These are phyloP conservation scores for Xanthia togata DNA, from an alignment of 2,888 invertebrate species.

Conservation along the genomic window DNA sequence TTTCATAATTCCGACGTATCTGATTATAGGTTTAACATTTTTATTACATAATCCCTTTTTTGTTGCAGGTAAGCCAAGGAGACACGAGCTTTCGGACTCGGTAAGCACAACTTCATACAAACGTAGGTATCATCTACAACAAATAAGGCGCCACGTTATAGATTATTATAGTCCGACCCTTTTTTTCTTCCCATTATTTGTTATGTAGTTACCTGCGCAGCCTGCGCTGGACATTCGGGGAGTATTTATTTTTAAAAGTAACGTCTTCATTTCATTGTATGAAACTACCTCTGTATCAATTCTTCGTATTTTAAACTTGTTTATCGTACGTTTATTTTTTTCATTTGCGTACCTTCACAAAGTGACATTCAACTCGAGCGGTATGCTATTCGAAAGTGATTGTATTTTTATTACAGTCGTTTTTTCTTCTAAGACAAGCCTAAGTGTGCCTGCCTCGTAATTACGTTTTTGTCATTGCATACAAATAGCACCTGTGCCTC, in stretches of 20 bases:
- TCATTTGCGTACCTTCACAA: slow-evolving; percentile 54
- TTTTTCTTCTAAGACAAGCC: slow-evolving; percentile 49
- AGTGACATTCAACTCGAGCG: slow-evolving; percentile 43
- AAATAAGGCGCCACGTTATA: slow-evolving; percentile 59
- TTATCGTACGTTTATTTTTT: slow-evolving; percentile 56
- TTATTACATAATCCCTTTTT: slow-evolving; percentile 59
- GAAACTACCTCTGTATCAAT: slow-evolving; percentile 62
- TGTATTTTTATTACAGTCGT: slow-evolving; percentile 48
- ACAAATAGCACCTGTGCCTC: slow-evolving; percentile 41
- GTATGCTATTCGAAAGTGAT: slow-evolving; percentile 53
- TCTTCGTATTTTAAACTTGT: slow-evolving; percentile 65
- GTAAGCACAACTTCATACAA: slow-evolving; percentile 59
- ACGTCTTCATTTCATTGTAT: slow-evolving; percentile 66
- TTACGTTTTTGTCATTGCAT: slow-evolving; percentile 54
- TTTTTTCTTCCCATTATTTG: slow-evolving; percentile 56
- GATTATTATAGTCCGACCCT: slow-evolving; percentile 48
- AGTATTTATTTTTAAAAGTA: slow-evolving; percentile 64
- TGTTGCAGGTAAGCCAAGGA: slow-evolving; percentile 75
- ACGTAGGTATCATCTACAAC: slow-evolving; percentile 55
- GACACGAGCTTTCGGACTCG: slow-evolving; percentile 45
- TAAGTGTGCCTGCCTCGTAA: slow-evolving; percentile 31
- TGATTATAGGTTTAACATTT: slow-evolving; percentile 33
- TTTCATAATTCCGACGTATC: slow-evolving; percentile 34
- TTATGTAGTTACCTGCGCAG: slow-evolving; percentile 44
- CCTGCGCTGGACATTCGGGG: slow-evolving; percentile 62